phyloP scores from a whole-genome alignment of 2,797 vertebrate genomes.

The Anableps anableps region DNA sequence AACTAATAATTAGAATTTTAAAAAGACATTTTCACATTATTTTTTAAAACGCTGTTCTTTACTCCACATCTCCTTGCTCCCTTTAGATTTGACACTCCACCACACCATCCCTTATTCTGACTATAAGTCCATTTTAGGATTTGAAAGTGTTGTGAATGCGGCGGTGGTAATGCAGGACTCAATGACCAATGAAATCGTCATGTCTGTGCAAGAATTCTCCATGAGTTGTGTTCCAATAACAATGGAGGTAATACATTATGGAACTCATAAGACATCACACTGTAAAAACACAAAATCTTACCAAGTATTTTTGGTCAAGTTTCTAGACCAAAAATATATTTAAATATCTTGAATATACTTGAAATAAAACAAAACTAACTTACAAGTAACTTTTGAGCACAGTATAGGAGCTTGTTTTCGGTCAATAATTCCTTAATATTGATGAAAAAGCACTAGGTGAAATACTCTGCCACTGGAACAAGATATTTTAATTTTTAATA shows the following conservation, averaged over 20 bases:
- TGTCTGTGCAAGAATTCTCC: conserved; percentile 67
- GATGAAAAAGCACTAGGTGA: too few relatives aligned
- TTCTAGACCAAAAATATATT: too few relatives aligned
- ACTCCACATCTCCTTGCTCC: not conserved
- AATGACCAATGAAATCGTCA: conserved; percentile 51
- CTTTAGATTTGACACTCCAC: conserved; percentile 46
- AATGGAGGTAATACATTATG: conserved; percentile 54
- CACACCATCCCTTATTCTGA: conserved; percentile 54
- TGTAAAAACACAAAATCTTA: too few relatives aligned
- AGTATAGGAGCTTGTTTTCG: too few relatives aligned
- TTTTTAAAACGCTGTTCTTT: not conserved
- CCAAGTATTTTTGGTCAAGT: too few relatives aligned
- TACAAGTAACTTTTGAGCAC: too few relatives aligned
- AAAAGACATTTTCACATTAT: not conserved
- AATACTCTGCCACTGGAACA: too few relatives aligned
- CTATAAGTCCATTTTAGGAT: conserved; percentile 49
- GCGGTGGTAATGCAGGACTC: conserved; percentile 70
- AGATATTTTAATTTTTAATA: too few relatives aligned
- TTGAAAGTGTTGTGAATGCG: conserved; percentile 63
- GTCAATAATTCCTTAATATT: too few relatives aligned
- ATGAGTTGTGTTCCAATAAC: conserved; percentile 55
- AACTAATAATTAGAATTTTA: not conserved
- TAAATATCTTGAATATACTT: too few relatives aligned
- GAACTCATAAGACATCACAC: not conserved
- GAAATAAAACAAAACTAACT: too few relatives aligned